These are phyloP conservation scores for Solenodon paradoxus DNA, from an alignment of 2,113 vertebrate genomes.

Conservation along the genomic window DNA sequence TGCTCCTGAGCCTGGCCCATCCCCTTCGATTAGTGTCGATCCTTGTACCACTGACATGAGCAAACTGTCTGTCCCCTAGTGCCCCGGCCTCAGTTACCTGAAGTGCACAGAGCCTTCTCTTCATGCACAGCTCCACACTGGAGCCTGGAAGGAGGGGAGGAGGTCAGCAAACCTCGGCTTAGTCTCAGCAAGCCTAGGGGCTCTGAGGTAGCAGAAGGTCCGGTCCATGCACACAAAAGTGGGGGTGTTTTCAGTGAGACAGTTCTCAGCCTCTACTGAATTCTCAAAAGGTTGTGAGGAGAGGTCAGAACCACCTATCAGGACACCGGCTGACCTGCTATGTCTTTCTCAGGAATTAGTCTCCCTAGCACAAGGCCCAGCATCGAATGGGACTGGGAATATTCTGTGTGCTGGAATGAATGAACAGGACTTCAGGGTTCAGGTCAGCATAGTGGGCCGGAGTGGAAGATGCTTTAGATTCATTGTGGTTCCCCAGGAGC, in stretches of 20 bases:
- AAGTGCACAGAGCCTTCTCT: not conserved
- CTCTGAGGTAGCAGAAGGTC: not conserved
- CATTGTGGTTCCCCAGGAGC: too few relatives aligned
- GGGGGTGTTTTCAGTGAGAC: too few relatives aligned
- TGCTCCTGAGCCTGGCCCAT: not conserved
- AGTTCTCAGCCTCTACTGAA: not conserved
- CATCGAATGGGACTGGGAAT: not conserved
- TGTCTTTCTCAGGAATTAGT: not conserved
- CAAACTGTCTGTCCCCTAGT: not conserved
- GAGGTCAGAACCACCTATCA: not conserved
- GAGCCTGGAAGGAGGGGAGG: not conserved
- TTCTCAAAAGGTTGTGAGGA: not conserved
- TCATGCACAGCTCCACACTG: not conserved
- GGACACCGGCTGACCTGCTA: accelerated
- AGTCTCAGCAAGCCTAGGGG: too few relatives aligned
- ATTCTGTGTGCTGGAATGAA: not conserved
- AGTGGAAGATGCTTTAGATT: not conserved
- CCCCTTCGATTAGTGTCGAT: not conserved
- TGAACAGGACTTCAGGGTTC: not conserved
- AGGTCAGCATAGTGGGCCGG: too few relatives aligned
- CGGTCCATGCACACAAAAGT: not conserved
- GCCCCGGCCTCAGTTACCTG: not conserved
- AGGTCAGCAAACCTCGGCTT: not conserved
- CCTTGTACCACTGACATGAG: not conserved
- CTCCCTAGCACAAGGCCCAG: not conserved